These are phyloP conservation scores for Cataglyphis albicans DNA, from an alignment of 2,888 invertebrate species.

Conservation along the genomic window DNA sequence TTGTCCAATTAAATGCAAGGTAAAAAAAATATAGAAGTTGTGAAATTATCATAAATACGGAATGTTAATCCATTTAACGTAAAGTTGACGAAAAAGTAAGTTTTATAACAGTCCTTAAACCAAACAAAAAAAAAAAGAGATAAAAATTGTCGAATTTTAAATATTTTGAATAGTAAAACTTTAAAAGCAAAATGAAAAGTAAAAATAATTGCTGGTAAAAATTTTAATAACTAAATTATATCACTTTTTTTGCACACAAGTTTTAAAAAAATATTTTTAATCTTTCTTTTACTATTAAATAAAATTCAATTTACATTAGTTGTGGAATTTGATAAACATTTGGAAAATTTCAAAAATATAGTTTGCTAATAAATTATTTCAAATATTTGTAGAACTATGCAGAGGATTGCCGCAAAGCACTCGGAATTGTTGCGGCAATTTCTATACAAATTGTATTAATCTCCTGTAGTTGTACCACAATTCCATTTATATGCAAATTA, in stretches of 20 bases:
- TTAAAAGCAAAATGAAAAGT: background rate
- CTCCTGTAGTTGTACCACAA: background rate
- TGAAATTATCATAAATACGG: background rate
- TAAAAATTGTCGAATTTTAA: background rate
- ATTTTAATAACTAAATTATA: background rate
- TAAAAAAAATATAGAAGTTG: background rate
- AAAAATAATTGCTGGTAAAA: background rate
- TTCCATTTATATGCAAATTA: background rate
- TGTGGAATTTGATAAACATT: background rate
- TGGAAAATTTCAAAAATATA: conserved; percentile 1
- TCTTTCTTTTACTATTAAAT: background rate
- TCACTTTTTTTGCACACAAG: background rate
- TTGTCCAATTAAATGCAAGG: conserved; percentile 5
- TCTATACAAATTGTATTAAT: conserved; percentile 21
- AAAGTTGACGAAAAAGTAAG: conserved; percentile 4
- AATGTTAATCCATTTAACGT: background rate
- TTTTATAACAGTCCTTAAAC: background rate
- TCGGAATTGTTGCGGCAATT: conserved; percentile 12
- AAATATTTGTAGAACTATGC: background rate
- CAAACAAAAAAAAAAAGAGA: background rate
- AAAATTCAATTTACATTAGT: background rate
- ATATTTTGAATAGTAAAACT: background rate
- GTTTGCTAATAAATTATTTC: background rate
- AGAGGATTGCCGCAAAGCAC: background rate
- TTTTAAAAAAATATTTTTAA: background rate